phyloP scores from a whole-genome alignment of 2,888 invertebrate genomes.

The Adelphocoris suturalis region DNA sequence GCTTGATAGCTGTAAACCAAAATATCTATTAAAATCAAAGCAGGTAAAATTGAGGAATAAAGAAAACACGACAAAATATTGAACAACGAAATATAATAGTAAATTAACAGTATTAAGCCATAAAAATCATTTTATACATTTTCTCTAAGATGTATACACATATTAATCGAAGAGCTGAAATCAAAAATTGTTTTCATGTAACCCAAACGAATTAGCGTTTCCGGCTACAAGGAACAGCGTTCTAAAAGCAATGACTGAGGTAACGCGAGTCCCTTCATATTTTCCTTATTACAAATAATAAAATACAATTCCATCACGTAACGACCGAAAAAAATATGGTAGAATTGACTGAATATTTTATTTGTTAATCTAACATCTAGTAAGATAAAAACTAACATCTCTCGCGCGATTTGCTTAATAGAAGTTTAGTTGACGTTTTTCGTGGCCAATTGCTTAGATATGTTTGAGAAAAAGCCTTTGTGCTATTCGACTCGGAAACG shows the following conservation, averaged over 20 bases:
- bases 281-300: too few species aligned
- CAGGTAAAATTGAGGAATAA: too few species aligned
- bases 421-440: conserved; percentile 1
- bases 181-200: background rate
- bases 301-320: background rate
- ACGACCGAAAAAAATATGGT: background rate
- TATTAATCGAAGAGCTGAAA: conserved; percentile 7
- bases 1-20: too few species aligned
- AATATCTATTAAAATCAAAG: too few species aligned
- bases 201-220: background rate
- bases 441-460: conserved; percentile 8
- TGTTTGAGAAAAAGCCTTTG: conserved; percentile 23
- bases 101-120: conserved; percentile 57
- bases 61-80: background rate
- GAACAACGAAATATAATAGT: conserved; percentile 59
- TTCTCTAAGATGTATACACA: conserved; percentile 10
- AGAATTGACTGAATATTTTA: conserved; percentile 3
- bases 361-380: background rate
- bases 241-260: conserved; percentile 32
- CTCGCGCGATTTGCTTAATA: background rate
- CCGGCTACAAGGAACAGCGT: background rate
- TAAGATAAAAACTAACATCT: background rate
- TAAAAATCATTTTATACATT: conserved; percentile 38
- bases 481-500: background rate
- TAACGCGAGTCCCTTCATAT: background rate